Evolutionary conservation across 1,140 invertebrate genomes (phyloP).

Genomic region (Rhagoletis zephyria): DNA sequence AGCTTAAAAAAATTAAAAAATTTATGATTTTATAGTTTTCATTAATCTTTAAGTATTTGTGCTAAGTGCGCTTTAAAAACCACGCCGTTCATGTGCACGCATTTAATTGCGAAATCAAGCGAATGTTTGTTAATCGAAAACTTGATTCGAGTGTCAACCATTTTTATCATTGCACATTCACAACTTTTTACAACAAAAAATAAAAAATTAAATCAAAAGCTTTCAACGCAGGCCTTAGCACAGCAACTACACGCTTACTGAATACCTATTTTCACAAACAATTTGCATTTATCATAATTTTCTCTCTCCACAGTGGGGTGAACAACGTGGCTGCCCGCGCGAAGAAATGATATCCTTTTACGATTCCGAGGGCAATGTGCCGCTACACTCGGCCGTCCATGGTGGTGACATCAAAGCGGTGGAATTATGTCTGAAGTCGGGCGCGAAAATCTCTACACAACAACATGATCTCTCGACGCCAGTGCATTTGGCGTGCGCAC

Average conservation of each 20-base stretch:
- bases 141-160: neutral
- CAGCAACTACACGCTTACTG: neutral
- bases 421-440: slow-evolving; percentile 86
- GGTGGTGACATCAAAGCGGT: slow-evolving; percentile 90
- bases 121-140: neutral
- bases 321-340: slow-evolving; percentile 82
- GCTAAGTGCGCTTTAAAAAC: too few relatives aligned
- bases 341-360: slow-evolving; percentile 87
- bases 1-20: too few relatives aligned
- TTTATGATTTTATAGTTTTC: too few relatives aligned
- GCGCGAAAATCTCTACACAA: slow-evolving; percentile 88
- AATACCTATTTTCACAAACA: neutral
- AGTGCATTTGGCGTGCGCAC: slow-evolving; percentile 88
- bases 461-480: slow-evolving; percentile 91
- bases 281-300: slow-evolving; percentile 20
- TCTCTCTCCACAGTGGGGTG: slow-evolving; percentile 82
- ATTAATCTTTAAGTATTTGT: too few relatives aligned
- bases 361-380: slow-evolving; percentile 88
- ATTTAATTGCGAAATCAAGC: too few relatives aligned
- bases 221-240: neutral
- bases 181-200: neutral
- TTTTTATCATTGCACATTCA: neutral
- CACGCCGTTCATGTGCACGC: too few relatives aligned
- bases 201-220: neutral
- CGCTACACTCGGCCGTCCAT: slow-evolving; percentile 89